Evolutionary conservation across 2,797 vertebrate species (phyloP).

Genomic region (Gobionotothen gibberifrons): DNA sequence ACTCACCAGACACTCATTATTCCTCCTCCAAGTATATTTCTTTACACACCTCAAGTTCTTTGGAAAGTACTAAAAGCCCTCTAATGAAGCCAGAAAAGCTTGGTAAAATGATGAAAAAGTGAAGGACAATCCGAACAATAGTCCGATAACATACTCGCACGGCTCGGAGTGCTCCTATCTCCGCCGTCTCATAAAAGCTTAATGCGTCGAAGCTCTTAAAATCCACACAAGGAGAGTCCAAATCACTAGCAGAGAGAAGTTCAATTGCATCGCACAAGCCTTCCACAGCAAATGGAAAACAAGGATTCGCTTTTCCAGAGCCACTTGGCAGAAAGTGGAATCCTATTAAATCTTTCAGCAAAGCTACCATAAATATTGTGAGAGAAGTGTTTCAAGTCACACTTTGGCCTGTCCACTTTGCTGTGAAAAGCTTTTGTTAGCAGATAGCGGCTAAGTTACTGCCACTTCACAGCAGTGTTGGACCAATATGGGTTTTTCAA

Average conservation of each 20-base stretch:
- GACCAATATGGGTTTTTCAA: no score
- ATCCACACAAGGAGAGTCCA: constrained; percentile 62
- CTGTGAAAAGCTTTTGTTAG: constrained; percentile 42
- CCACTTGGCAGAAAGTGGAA: constrained; percentile 60
- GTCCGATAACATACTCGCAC: constrained; percentile 56
- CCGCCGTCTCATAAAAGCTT: constrained; percentile 74
- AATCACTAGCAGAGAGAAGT: constrained; percentile 66
- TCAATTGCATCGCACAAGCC: constrained; percentile 62
- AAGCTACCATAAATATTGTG: constrained; percentile 69
- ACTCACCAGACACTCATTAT: constrained; percentile 58
- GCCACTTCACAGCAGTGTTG: background rate
- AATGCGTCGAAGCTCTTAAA: constrained; percentile 75
- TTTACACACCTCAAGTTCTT: constrained; percentile 48
- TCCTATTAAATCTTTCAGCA: constrained; percentile 74
- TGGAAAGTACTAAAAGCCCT: constrained; percentile 49
- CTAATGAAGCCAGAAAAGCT: constrained; percentile 48
- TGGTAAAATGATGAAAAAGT: constrained; percentile 48
- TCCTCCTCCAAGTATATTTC: constrained; percentile 40
- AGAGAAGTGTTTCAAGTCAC: constrained; percentile 53
- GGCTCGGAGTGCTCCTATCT: constrained; percentile 63
- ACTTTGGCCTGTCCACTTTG: constrained; percentile 43
- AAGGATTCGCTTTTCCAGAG: constrained; percentile 43
- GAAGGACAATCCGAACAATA: constrained; percentile 65
- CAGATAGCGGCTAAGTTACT: background rate
- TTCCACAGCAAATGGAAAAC: constrained; percentile 31